Evolutionary conservation across 2,888 invertebrate species (phyloP), one percentile per base, ranked within the genome.

Genomic region (Cosmia trapezina): DNA sequence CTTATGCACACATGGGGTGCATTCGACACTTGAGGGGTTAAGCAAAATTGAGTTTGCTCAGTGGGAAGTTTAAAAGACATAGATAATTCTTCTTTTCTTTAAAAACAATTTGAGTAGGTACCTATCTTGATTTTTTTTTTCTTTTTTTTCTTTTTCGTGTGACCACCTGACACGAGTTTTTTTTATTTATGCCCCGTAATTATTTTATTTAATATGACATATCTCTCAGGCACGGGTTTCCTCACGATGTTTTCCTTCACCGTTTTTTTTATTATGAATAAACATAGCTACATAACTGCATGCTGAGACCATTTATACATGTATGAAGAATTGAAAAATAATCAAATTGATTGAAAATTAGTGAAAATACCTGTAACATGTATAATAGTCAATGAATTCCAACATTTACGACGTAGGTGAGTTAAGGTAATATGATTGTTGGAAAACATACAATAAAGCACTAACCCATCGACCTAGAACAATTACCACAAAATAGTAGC

Each of bases 401-500:
- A 54, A 47, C 19, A 14, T 62, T 19, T 8, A 12, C 12, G 12
- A 28, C 19, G 47, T 14, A 5, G 8, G 47, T 33, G 12, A 14
- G 33, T 9, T 49, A n/a, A 28, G 28, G 19, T 19, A 28, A 14
- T 5, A 47, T 19, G 19, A 8, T 6, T 43, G 14, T 28, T 33
- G 28, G 6, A 22, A 66, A 43, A 28, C 5, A 6, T 17, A 33
- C n/a, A 57, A n/a, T 63, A 22, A 54, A 66, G 9, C 17, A 71
- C 6, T 41, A 43, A 70, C 22, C 53, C 17, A 67, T 53, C 67
- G 45, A 67, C 22, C 11, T 60, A 64, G 60, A 73, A 60, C 54
- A 62, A 81, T 73, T 54, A 70, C 28, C 49, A 56, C 3, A 54
- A 59, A 28, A 1, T 28, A 28, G 59, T 66, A 63, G 19, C 70